phyloP scores from a whole-genome alignment of 2,797 vertebrate species.

The Lateolabrax maculatus region DNA sequence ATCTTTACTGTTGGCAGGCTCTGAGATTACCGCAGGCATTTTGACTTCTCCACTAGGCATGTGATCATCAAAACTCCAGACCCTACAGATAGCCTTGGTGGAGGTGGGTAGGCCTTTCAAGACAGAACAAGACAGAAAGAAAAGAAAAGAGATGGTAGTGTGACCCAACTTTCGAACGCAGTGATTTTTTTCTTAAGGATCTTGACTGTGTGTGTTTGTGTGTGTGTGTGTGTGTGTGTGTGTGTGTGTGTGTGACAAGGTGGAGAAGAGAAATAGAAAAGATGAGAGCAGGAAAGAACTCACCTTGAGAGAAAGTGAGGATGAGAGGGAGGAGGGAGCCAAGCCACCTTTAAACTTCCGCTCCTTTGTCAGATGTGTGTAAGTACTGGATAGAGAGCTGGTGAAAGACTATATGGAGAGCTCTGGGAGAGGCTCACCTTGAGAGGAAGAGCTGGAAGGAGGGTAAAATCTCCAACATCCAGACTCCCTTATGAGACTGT shows the following conservation, averaged over 20 bases:
- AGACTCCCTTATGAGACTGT: slow-evolving; percentile 52
- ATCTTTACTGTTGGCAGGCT: slow-evolving; percentile 57
- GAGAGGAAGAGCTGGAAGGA: slow-evolving; percentile 45
- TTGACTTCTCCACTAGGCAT: slow-evolving; percentile 69
- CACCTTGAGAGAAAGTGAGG: slow-evolving; percentile 61
- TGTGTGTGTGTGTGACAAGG: slow-evolving; percentile 4
- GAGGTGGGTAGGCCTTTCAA: slow-evolving; percentile 62
- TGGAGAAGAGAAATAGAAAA: slow-evolving; percentile 38
- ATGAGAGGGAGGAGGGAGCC: slow-evolving; percentile 36
- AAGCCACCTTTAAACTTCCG: slow-evolving; percentile 59
- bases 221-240: neutral
- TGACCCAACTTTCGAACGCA: slow-evolving; percentile 27
- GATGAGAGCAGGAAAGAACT: slow-evolving; percentile 33
- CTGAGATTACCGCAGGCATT: slow-evolving; percentile 60
- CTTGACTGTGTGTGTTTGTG: neutral
- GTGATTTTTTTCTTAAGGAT: slow-evolving; percentile 25
- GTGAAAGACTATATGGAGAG: slow-evolving; percentile 44
- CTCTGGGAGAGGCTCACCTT: slow-evolving; percentile 62
- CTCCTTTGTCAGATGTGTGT: slow-evolving; percentile 52
- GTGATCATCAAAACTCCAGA: slow-evolving; percentile 60
- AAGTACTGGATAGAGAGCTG: slow-evolving; percentile 46
- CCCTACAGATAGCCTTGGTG: slow-evolving; percentile 37
- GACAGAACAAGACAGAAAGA: slow-evolving; percentile 45
- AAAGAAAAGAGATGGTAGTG: neutral
- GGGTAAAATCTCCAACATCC: slow-evolving; percentile 51